Evolutionary conservation across 2,113 vertebrate genomes (phyloP), one percentile per base, ranked within the genome.

Genomic region (Oriolus oriolus): DNA sequence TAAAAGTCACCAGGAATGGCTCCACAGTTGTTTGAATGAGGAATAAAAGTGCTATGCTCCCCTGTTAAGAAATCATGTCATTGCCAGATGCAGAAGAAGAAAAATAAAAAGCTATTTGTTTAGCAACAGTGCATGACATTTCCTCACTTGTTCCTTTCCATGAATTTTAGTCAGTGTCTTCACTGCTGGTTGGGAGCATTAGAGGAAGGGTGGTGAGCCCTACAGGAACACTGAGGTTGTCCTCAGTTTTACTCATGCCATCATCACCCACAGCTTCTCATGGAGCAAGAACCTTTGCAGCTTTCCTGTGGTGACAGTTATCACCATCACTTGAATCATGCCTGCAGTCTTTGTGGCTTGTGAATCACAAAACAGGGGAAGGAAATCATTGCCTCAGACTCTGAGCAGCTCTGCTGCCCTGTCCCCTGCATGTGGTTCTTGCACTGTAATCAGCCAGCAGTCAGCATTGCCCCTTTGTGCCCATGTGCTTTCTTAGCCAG

Each of bases 81-180:
- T 63, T 87, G n/a, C 13, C 14, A 60, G 28, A 70, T 18, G 13
- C 9, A 60, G 56, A 64, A 64, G 11, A 1, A 26, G 66, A 90
- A 71, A 85, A n/a, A n/a, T n/a, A n/a, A 68, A 75, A 3, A 52
- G 5, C 2, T 21, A 6, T 78, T 84, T 60, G 1, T 79, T 94
- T 47, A n/a, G 4, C 53, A 92, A 33, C 10, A 68, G 5, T 2
- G 0, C 24, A 7, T 4, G 0, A 30, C 2, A 54, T 90, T 86
- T 90, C 70, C 26, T 82, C 13, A 69, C 37, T 39, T 57, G 13
- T 39, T 89, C 17, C 56, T 74, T 54, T 78, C 35, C 28, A 28
- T 10, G 7, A 70, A 18, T 69, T 89, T 71, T 63, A 70, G 10
- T 73, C 49, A 50, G 7, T 7, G 3, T 57, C 37, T 91, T 75